Conservation (phyloP, 2,888 invertebrate species). For the Periphyllus acericola region DNA sequence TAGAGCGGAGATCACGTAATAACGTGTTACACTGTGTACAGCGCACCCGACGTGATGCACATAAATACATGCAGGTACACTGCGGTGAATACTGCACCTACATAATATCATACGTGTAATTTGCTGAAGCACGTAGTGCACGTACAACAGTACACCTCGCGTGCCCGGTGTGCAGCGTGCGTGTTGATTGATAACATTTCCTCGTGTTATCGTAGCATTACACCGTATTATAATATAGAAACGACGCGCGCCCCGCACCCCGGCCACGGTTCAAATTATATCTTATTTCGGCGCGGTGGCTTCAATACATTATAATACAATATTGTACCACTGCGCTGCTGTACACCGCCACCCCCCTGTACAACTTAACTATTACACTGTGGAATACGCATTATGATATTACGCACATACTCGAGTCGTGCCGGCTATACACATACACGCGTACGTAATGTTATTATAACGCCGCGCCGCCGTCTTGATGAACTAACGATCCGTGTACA, state of each 20-base stretch:
- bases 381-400: not conserved
- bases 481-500: not conserved
- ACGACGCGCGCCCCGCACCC: not conserved
- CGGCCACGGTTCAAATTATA: not conserved
- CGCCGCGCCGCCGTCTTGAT: not conserved
- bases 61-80: too few relatives aligned
- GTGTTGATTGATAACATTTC: conserved; percentile 25
- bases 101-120: too few relatives aligned
- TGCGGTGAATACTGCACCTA: too few relatives aligned
- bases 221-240: not conserved
- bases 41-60: not conserved
- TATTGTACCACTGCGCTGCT: not conserved
- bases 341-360: not conserved
- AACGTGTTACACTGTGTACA: not conserved
- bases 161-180: not conserved
- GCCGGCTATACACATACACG: not conserved
- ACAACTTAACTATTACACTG: not conserved
- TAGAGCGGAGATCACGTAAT: too few relatives aligned
- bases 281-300: not conserved
- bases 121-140: too few relatives aligned
- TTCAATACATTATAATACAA: not conserved
- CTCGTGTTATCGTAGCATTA: not conserved
- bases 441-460: not conserved
- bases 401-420: too few relatives aligned
- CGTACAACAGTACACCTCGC: not conserved